phyloP scores from a whole-genome alignment of 2,113 vertebrate species.

The Bagarius yarrelli region DNA sequence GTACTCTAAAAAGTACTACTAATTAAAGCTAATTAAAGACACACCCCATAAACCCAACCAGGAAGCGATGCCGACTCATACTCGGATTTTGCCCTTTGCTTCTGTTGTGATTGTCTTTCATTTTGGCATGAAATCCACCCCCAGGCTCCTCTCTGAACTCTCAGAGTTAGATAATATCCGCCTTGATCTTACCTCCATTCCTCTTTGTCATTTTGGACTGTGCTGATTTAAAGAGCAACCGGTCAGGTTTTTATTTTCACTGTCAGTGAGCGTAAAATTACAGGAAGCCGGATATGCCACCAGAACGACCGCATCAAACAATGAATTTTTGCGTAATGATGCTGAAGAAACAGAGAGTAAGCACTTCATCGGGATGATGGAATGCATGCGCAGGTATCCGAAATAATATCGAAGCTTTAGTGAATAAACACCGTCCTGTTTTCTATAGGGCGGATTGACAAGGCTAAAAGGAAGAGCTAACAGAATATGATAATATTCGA shows the following conservation, averaged over 20 bases:
- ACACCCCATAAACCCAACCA: no score
- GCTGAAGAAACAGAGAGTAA: neutral
- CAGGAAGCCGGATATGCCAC: neutral
- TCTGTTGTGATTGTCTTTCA: no score
- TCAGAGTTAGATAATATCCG: neutral
- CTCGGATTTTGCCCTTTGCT: no score
- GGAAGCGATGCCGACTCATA: no score
- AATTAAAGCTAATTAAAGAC: neutral
- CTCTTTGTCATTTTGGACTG: neutral
- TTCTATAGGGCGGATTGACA: neutral
- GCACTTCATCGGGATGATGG: neutral
- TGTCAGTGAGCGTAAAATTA: slow-evolving; percentile 1
- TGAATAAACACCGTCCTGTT: neutral
- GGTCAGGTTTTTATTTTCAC: neutral
- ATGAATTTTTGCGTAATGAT: neutral
- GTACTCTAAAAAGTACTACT: neutral
- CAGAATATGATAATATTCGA: neutral
- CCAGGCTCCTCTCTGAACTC: neutral
- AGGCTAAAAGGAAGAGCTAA: neutral
- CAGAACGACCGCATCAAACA: neutral
- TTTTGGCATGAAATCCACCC: neutral
- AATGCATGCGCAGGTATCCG: slow-evolving; percentile 7
- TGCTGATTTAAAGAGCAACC: neutral
- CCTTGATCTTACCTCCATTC: neutral
- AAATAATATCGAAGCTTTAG: neutral